Evolutionary conservation across 2,113 vertebrate species (phyloP).

Genomic region (Falco punctatus): DNA sequence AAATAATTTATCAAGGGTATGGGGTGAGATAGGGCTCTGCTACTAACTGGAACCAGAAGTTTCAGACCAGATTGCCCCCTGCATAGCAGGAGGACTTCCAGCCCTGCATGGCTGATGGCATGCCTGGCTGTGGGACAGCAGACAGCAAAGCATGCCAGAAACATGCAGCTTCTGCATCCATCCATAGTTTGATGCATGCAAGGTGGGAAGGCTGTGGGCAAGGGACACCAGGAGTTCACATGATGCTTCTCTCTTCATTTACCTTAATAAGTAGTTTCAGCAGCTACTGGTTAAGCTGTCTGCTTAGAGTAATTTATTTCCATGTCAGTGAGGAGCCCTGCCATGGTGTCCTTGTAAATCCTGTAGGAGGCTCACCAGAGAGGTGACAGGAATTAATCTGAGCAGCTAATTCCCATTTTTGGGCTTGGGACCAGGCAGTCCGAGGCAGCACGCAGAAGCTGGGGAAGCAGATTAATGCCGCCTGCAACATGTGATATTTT

Average conservation of each 20-base stretch:
- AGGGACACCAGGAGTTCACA: not conserved
- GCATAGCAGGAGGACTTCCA: not conserved
- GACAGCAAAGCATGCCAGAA: not conserved
- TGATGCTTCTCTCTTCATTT: conserved; percentile 4
- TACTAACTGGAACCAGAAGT: not conserved
- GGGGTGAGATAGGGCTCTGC: not conserved
- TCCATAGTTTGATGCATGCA: not conserved
- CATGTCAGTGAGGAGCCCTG: conserved; percentile 21
- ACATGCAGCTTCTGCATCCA: rapidly evolving
- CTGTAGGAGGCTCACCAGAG: not conserved
- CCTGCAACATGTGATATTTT: conserved; percentile 50
- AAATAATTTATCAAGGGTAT: rapidly evolving
- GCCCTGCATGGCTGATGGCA: rapidly evolving
- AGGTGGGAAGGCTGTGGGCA: not conserved
- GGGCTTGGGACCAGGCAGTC: conserved; percentile 41
- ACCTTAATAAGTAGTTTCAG: not conserved
- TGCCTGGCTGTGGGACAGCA: rapidly evolving
- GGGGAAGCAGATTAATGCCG: conserved; percentile 34
- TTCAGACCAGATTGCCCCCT: rapidly evolving
- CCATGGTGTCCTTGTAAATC: conserved; percentile 32
- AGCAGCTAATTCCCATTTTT: conserved; percentile 53
- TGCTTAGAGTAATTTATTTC: conserved; percentile 47
- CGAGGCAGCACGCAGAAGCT: not conserved
- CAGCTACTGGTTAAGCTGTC: not conserved
- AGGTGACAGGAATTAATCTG: conserved; percentile 55